Base-by-base conservation (phyloP, 2,113 vertebrate genomes). In the Addax nasomaculatus region DNA sequence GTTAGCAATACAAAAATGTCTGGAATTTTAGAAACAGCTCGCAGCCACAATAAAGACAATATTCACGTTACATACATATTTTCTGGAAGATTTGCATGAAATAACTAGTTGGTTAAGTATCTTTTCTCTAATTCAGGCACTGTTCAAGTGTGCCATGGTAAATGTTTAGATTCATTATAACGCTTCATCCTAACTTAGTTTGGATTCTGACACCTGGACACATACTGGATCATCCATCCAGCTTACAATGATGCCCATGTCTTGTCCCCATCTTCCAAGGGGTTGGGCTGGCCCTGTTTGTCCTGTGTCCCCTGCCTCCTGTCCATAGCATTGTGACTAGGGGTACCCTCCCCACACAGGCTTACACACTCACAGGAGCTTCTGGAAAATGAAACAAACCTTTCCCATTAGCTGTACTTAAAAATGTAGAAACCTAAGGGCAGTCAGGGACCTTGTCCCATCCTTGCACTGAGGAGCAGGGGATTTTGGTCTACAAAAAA, bases 71-170 rank as follows among this genome's bases (percentile, higher is more conserved):
- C 23, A 47, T 30, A 58, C 1, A 5, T 78, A 25, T 88, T 80
- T 97, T 81, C 88, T 43, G 47, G 23, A 60, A 89, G 36, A 30
- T 93, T 85, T 89, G n/a, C 16, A 85, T 85, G 12, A 83, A 57
- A 60, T 47, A 36, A 89, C 27, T 47, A 79, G 13, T 27, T 36
- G 36, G 2, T 25, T 93, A 6, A 29, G 9, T 64, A 36, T 84
- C 33, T 45, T 79, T 27, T 80, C 78, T 45, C n/a, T 83, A 83
- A 53, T 51, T 64, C 21, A 62, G 88, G 29, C 7, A 17, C 47
- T 33, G 10, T 27, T n/a, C 76, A 51, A 9, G 25, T 21, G 7
- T 1, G 25, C 25, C 19, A 3, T 19, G 33, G 45, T 5, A 62
- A 73, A 53, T 36, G 36, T 55, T 33, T 39, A 64, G 62, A 17